Percentiles rank a stretch among this genome's conserved stretches.
phyloP scores from a whole-genome alignment of 2,888 invertebrate genomes.

The Dysmachus trigonus region DNA sequence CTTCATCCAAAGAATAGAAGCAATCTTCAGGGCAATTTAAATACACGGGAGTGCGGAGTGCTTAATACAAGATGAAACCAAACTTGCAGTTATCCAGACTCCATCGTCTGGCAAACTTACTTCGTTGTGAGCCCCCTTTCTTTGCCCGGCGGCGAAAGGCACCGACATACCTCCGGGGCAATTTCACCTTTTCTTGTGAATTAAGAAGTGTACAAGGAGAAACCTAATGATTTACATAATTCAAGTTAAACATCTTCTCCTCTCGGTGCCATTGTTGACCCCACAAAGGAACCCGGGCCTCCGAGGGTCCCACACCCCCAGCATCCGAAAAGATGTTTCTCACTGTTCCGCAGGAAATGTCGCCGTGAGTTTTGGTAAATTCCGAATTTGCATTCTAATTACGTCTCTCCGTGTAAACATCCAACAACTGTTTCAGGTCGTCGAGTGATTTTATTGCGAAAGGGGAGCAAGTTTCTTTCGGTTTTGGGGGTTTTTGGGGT shows the following conservation, averaged over 20 bases:
- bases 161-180: constrained; percentile 24
- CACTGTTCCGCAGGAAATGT: neutral
- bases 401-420: constrained; percentile 44
- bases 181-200: constrained; percentile 44
- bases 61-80: constrained; percentile 18
- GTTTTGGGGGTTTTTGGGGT: neutral
- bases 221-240: constrained; percentile 48
- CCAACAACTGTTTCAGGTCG: constrained; percentile 40
- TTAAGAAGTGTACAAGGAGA: constrained; percentile 43
- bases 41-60: constrained; percentile 5
- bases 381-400: constrained; percentile 48
- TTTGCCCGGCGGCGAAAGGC: neutral
- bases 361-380: constrained; percentile 32
- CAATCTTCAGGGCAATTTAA: constrained; percentile 30
- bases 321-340: constrained; percentile 27
- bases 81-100: constrained; percentile 36
- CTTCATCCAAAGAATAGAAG: constrained; percentile 28
- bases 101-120: constrained; percentile 31
- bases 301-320: neutral
- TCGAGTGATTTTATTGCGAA: neutral
- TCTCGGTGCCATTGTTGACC: neutral
- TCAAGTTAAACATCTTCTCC: constrained; percentile 47
- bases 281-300: neutral
- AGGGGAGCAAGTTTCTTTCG: neutral
- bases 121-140: constrained; percentile 7